A percentile compares a stretch with the other conserved stretches of the same genome.
These are phyloP conservation scores for Drosophila neonasuta DNA, from an alignment of 2,888 invertebrate genomes.

Conservation along the genomic window DNA sequence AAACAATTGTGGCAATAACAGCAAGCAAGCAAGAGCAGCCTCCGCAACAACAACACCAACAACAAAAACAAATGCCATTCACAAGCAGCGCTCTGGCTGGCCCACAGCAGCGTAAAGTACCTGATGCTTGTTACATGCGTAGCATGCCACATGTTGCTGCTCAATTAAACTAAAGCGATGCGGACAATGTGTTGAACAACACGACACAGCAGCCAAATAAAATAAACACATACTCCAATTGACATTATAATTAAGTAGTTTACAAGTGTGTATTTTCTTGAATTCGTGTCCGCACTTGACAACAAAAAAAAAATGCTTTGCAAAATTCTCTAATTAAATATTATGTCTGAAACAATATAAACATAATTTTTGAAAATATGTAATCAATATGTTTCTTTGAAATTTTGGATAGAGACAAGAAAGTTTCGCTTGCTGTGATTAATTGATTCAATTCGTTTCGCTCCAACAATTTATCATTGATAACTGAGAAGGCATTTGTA, in stretches of 20 bases:
- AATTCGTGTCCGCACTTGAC: neutral
- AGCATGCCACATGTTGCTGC: conserved; percentile 45
- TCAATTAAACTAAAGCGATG: conserved; percentile 51
- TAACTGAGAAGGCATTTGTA: neutral
- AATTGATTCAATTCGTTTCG: neutral
- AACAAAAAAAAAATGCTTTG: neutral
- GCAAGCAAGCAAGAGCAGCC: conserved; percentile 29
- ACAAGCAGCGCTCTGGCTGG: conserved; percentile 11
- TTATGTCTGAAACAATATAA: neutral
- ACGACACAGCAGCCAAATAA: conserved; percentile 9
- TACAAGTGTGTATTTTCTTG: conserved; percentile 1
- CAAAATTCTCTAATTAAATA: neutral
- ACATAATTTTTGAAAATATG: neutral
- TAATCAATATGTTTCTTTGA: neutral
- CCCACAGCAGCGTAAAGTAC: conserved; percentile 6
- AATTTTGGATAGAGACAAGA: neutral
- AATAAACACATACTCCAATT: conserved; percentile 25
- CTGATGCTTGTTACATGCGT: conserved; percentile 7
- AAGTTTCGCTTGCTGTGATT: neutral
- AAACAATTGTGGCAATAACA: conserved; percentile 70
- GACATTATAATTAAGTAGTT: conserved; percentile 12
- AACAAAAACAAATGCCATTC: conserved; percentile 12
- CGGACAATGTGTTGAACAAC: conserved; percentile 25
- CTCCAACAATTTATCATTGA: neutral
- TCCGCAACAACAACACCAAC: conserved; percentile 36